Evolutionary conservation across 2,113 vertebrate species (phyloP).

Genomic region (Morone chrysops): DNA sequence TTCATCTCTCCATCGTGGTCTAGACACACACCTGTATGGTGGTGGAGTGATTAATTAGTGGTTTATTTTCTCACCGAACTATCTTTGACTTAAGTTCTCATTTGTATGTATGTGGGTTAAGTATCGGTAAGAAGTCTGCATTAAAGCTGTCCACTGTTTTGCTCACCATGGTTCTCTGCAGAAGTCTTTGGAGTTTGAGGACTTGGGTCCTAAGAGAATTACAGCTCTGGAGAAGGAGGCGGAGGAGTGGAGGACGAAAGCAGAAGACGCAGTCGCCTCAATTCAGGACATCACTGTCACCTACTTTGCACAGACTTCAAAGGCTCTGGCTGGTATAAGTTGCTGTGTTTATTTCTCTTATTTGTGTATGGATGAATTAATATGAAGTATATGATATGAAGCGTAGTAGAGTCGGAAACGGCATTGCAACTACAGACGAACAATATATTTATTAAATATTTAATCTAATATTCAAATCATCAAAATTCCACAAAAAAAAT

Average conservation of each 20-base stretch:
- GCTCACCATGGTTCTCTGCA: constrained; percentile 61
- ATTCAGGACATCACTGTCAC: constrained; percentile 96
- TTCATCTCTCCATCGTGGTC: neutral
- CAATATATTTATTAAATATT: neutral
- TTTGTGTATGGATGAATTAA: constrained; percentile 13
- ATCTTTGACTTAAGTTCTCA: neutral
- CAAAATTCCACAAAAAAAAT: neutral
- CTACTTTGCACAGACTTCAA: constrained; percentile 93
- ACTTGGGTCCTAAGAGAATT: constrained; percentile 92
- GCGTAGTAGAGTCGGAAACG: neutral
- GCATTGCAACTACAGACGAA: neutral
- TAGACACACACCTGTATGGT: neutral
- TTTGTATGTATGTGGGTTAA: neutral
- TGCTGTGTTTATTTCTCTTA: constrained; percentile 26
- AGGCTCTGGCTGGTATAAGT: constrained; percentile 89
- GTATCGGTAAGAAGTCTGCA: neutral
- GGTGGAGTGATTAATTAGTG: neutral
- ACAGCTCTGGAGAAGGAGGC: constrained; percentile 89
- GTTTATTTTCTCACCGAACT: neutral
- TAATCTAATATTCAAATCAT: neutral
- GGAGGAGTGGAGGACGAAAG: constrained; percentile 88
- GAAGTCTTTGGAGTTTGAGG: constrained; percentile 92
- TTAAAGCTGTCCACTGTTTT: constrained; percentile 8
- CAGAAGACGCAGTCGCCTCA: constrained; percentile 88
- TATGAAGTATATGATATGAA: neutral